phyloP scores from a whole-genome alignment of 1,140 invertebrate species.

The Trachymyrmex septentrionalis region DNA sequence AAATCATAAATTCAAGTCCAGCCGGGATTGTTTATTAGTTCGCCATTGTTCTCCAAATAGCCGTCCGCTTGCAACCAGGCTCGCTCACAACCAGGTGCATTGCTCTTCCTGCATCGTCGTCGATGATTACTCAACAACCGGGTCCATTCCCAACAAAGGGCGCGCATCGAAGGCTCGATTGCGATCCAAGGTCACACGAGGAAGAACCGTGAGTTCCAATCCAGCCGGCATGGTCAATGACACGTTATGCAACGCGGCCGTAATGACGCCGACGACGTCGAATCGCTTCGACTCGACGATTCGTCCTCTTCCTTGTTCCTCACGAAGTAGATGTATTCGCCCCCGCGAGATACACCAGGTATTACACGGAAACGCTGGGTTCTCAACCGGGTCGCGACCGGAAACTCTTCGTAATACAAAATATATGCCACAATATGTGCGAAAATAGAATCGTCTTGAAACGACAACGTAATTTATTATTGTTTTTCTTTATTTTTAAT shows the following conservation, averaged over 20 bases:
- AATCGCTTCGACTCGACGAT: conserved; percentile 46
- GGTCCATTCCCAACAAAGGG: conserved; percentile 63
- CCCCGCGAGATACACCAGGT: neutral
- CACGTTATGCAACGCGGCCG: conserved; percentile 73
- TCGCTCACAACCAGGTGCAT: conserved; percentile 64
- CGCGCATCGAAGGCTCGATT: conserved; percentile 69
- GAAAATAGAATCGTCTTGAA: neutral
- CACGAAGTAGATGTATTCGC: neutral
- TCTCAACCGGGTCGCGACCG: conserved; percentile 5
- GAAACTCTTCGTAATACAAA: conserved; percentile 3
- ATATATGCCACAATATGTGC: neutral
- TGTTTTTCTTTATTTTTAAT: neutral
- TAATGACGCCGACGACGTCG: conserved; percentile 60
- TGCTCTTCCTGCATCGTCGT: conserved; percentile 63
- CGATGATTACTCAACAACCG: conserved; percentile 58
- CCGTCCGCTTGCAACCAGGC: conserved; percentile 26
- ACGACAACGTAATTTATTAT: neutral
- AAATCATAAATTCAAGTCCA: conserved; percentile 18
- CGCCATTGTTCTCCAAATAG: conserved; percentile 50
- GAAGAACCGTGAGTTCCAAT: conserved; percentile 75
- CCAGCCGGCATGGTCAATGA: conserved; percentile 74
- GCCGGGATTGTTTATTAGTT: conserved; percentile 37
- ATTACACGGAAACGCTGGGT: neutral
- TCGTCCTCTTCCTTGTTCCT: conserved; percentile 40
- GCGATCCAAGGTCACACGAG: conserved; percentile 76